Conservation (phyloP, 2,113 vertebrate species). For the Barbus barbus region DNA sequence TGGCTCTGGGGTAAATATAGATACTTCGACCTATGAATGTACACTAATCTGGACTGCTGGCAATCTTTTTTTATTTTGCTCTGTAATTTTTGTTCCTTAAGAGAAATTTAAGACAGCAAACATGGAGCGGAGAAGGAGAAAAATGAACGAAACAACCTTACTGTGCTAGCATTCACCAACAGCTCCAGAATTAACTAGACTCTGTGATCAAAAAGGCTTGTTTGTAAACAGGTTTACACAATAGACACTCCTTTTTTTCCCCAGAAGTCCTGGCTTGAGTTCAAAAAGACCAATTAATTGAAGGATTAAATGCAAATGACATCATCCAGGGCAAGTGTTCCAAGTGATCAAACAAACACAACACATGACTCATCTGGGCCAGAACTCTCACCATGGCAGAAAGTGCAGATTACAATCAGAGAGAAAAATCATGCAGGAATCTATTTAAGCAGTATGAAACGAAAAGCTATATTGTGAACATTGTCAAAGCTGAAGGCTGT, state of each 20-base stretch:
- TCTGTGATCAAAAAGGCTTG: not conserved
- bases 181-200: slow-evolving; percentile 6
- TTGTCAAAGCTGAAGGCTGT: not conserved
- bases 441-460: not conserved
- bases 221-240: slow-evolving; percentile 46
- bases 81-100: not conserved
- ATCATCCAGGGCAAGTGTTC: not conserved
- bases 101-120: not conserved
- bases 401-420: not conserved
- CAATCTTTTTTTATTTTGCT: not conserved
- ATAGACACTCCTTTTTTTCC: slow-evolving; percentile 7
- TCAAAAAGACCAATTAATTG: slow-evolving; percentile 40
- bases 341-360: slow-evolving; percentile 22
- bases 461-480: not conserved
- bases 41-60: not conserved
- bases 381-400: not conserved
- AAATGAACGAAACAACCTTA: not conserved
- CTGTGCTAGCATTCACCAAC: slow-evolving; percentile 8
- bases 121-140: not conserved
- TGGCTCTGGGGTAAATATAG: slow-evolving; percentile 1
- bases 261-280: slow-evolving; percentile 32
- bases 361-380: slow-evolving; percentile 7
- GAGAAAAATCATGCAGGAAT: not conserved
- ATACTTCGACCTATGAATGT: not conserved
- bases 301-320: slow-evolving; percentile 29